Evolutionary conservation across 2,888 invertebrate genomes (phyloP).

Genomic region (Yponomeuta malinellus): DNA sequence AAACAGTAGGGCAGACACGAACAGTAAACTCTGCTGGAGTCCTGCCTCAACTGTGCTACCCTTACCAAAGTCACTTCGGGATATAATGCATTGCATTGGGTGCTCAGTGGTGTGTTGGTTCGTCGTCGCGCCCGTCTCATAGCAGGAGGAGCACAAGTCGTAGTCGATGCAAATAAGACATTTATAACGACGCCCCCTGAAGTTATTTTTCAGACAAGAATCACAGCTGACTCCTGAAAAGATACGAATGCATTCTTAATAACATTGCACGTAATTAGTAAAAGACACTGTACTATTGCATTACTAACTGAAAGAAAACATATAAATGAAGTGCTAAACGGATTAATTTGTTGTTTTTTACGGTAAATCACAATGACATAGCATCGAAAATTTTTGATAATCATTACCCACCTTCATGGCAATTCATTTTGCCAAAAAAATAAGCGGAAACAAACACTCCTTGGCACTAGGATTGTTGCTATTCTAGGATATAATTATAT

Average conservation of each 20-base stretch:
- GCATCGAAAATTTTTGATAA: slow-evolving; percentile 73
- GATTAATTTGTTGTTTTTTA: slow-evolving; percentile 18
- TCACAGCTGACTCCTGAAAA: slow-evolving; percentile 98
- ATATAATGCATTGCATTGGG: slow-evolving; percentile 99
- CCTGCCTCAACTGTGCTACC: slow-evolving; percentile 23
- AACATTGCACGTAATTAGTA: slow-evolving; percentile 26
- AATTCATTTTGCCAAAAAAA: slow-evolving; percentile 86
- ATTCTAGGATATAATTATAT: slow-evolving; percentile 71
- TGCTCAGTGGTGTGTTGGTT: slow-evolving; percentile 96
- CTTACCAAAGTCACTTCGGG: slow-evolving; percentile 95
- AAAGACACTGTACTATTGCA: slow-evolving; percentile 21
- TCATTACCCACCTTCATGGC: slow-evolving; percentile 92
- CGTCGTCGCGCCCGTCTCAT: slow-evolving; percentile 93
- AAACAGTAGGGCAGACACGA: neutral
- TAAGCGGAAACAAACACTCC: slow-evolving; percentile 62
- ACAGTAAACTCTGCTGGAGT: slow-evolving; percentile 6
- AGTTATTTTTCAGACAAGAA: slow-evolving; percentile 98
- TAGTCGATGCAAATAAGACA: slow-evolving; percentile 99
- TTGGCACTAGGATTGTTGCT: slow-evolving; percentile 67
- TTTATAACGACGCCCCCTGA: slow-evolving; percentile 98
- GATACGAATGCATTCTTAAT: slow-evolving; percentile 45
- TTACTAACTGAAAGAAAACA: slow-evolving; percentile 27
- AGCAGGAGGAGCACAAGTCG: slow-evolving; percentile 97
- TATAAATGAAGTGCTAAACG: slow-evolving; percentile 13
- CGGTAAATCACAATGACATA: slow-evolving; percentile 64